A percentile compares a stretch with the other conserved stretches of the same genome.
Conservation (phyloP, 2,888 invertebrate species). For the Noctua fimbriata region DNA sequence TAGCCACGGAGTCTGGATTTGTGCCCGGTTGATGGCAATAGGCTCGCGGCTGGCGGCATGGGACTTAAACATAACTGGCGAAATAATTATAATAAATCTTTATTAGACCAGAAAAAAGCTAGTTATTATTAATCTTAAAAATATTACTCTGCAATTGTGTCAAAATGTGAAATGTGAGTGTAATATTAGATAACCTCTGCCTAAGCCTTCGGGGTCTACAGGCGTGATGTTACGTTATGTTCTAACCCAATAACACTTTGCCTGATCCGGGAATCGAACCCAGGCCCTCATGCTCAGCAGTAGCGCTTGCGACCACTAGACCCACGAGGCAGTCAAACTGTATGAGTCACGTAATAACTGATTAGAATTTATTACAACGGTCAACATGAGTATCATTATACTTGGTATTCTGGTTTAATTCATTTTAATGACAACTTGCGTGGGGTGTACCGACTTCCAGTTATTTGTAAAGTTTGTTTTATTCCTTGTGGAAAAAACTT, state of each 20-base stretch:
- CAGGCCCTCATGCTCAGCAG: neutral
- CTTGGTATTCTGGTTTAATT: constrained; percentile 10
- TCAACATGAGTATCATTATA: neutral
- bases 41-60: too few relatives aligned
- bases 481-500: neutral
- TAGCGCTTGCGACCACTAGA: neutral
- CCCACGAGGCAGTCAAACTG: neutral
- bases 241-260: neutral
- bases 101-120: too few relatives aligned
- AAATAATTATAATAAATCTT: too few relatives aligned
- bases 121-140: too few relatives aligned
- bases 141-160: too few relatives aligned
- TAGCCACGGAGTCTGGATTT: too few relatives aligned
- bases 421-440: constrained; percentile 21
- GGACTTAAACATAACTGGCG: too few relatives aligned
- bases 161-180: too few relatives aligned
- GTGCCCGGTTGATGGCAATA: too few relatives aligned
- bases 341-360: constrained; percentile 37
- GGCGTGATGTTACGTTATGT: too few relatives aligned
- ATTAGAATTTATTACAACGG: constrained; percentile 49
- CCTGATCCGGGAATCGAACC: neutral
- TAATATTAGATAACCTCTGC: too few relatives aligned
- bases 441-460: constrained; percentile 17
- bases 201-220: too few relatives aligned
- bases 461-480: neutral